phyloP scores from a whole-genome alignment of 2,888 invertebrate genomes.

The Dasysyrphus tricinctus region DNA sequence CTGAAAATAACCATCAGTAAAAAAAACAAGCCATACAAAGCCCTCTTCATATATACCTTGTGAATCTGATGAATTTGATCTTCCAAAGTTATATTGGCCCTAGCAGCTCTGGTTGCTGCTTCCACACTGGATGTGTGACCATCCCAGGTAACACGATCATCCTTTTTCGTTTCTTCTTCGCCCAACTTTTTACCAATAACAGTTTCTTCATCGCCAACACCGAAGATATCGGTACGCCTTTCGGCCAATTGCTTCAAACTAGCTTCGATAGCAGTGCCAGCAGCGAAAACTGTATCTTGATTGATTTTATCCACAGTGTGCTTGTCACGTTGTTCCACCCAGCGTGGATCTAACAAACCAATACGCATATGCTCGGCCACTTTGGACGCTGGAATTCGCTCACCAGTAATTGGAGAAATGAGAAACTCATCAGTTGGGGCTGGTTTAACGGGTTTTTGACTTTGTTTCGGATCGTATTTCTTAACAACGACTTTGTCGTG shows the following conservation, averaged over 20 bases:
- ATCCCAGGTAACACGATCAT: slow-evolving; percentile 98
- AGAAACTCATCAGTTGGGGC: slow-evolving; percentile 93
- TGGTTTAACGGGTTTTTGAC: slow-evolving; percentile 86
- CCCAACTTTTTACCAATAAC: slow-evolving; percentile 99
- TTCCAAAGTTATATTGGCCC: slow-evolving; percentile 97
- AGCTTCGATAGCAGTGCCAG: slow-evolving; percentile 95
- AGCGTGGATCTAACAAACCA: slow-evolving; percentile 97
- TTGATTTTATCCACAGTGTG: slow-evolving; percentile 96
- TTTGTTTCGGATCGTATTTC: slow-evolving; percentile 97
- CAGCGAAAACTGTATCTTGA: slow-evolving; percentile 88
- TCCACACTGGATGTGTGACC: slow-evolving; percentile 99
- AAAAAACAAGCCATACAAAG: background rate
- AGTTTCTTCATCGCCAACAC: slow-evolving; percentile 99
- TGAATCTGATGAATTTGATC: slow-evolving; percentile 99
- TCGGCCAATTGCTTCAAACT: slow-evolving; percentile 98
- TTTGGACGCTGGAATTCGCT: slow-evolving; percentile 98
- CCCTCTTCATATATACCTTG: slow-evolving; percentile 86
- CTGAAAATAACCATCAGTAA: slow-evolving; percentile 54
- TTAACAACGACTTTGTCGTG: slow-evolving; percentile 97
- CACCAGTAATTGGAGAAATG: slow-evolving; percentile 99
- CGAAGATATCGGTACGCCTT: slow-evolving; percentile 99
- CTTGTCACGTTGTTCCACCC: slow-evolving; percentile 98
- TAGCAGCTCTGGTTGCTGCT: slow-evolving; percentile 95
- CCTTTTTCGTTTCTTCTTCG: slow-evolving; percentile 92
- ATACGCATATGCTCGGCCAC: slow-evolving; percentile 99